phyloP scores from a whole-genome alignment of 2,888 invertebrate genomes.

The Nomada fabriciana region DNA sequence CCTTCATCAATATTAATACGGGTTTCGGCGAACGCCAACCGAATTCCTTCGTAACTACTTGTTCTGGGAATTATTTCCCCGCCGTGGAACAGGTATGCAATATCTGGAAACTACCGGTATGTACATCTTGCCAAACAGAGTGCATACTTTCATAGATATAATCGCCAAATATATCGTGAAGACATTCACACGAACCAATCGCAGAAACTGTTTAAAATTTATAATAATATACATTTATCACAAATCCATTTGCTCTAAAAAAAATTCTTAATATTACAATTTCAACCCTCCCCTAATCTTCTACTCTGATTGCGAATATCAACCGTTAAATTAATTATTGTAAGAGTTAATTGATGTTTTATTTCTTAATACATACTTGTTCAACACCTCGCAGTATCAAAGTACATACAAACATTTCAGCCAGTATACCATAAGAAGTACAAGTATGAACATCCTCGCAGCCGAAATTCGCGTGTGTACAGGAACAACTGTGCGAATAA shows the following conservation, averaged over 20 bases:
- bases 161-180: neutral
- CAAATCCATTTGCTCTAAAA: too few species aligned
- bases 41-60: conserved; percentile 26
- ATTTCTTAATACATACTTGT: too few species aligned
- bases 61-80: conserved; percentile 26
- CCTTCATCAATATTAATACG: conserved; percentile 22
- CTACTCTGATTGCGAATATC: too few species aligned
- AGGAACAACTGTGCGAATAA: neutral
- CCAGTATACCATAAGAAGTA: neutral
- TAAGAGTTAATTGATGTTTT: too few species aligned
- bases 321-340: too few species aligned
- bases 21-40: neutral
- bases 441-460: too few species aligned
- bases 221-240: too few species aligned
- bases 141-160: neutral
- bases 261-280: neutral
- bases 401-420: too few species aligned
- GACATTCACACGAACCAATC: neutral
- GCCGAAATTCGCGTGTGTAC: neutral
- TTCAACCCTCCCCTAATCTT: neutral
- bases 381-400: too few species aligned
- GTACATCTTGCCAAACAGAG: neutral
- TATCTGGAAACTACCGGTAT: neutral
- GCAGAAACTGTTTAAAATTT: neutral
- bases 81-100: neutral